Percentiles rank a stretch among this genome's conserved stretches.
These are phyloP conservation scores for Hydropsyche betteni DNA, from an alignment of 2,888 invertebrate species.

Conservation along the genomic window DNA sequence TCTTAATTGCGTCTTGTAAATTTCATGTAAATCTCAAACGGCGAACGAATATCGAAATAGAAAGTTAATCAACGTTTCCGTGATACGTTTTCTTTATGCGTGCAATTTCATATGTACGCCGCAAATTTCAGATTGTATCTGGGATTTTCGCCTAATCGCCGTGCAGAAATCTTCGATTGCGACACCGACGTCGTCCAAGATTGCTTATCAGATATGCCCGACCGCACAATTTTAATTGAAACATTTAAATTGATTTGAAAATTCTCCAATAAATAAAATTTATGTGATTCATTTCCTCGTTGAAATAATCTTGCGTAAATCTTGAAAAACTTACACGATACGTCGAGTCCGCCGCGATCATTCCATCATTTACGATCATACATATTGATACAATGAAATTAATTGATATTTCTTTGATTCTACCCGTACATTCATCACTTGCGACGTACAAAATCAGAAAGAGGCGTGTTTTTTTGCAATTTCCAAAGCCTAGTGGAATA, in stretches of 20 bases:
- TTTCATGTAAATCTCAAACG: slow-evolving; percentile 43
- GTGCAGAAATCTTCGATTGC: slow-evolving; percentile 21
- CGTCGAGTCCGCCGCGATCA: too few relatives aligned
- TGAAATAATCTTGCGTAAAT: too few relatives aligned
- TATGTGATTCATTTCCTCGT: slow-evolving; percentile 7
- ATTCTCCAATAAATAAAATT: slow-evolving; percentile 6
- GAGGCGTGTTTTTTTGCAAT: too few relatives aligned
- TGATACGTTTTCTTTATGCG: slow-evolving; percentile 32
- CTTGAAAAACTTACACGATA: too few relatives aligned
- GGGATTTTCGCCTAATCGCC: slow-evolving; percentile 2
- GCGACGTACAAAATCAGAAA: too few relatives aligned
- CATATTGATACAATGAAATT: too few relatives aligned
- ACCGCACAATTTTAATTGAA: slow-evolving; percentile 5
- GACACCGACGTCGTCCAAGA: not conserved
- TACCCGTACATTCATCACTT: too few relatives aligned
- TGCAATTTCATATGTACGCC: slow-evolving; percentile 16
- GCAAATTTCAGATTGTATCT: slow-evolving; percentile 9
- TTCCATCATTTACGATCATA: too few relatives aligned
- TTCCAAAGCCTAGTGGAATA: too few relatives aligned
- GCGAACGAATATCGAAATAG: slow-evolving; percentile 36
- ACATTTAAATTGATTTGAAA: slow-evolving; percentile 10
- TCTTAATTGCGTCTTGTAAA: slow-evolving; percentile 49
- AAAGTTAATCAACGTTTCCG: slow-evolving; percentile 38
- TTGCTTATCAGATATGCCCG: not conserved
- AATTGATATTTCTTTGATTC: too few relatives aligned